Conservation (phyloP, 2,888 invertebrate genomes). For the Ochropacha duplaris region DNA sequence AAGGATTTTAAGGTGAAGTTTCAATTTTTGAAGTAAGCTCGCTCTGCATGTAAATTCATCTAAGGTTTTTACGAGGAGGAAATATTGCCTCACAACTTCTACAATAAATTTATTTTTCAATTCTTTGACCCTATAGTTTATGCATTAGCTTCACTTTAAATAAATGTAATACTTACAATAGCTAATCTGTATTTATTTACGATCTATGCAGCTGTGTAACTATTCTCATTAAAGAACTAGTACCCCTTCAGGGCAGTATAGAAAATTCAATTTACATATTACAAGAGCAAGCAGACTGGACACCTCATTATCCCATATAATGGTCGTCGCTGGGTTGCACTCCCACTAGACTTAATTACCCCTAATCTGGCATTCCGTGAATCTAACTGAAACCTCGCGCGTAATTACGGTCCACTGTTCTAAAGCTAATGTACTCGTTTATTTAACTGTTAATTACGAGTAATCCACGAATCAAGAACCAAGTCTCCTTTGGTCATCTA, state of each 20-base stretch:
- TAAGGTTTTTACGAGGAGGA: not conserved
- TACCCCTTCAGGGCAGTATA: constrained; percentile 50
- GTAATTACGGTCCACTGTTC: constrained; percentile 72
- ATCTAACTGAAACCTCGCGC: constrained; percentile 67
- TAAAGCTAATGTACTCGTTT: constrained; percentile 69
- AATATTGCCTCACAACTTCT: too few species aligned
- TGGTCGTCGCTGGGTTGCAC: constrained; percentile 63
- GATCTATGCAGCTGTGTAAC: not conserved
- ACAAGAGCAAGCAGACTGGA: constrained; percentile 70
- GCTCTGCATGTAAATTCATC: not conserved
- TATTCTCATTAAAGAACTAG: constrained; percentile 35
- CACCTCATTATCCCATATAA: constrained; percentile 80
- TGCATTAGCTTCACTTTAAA: too few species aligned
- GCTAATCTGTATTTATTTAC: not conserved
- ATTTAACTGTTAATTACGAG: constrained; percentile 66
- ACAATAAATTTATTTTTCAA: too few species aligned
- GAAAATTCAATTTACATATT: constrained; percentile 78
- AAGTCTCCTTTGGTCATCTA: not conserved
- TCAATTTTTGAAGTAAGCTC: not conserved
- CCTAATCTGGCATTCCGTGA: constrained; percentile 75
- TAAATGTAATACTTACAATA: not conserved
- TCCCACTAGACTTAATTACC: constrained; percentile 77
- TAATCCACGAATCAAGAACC: constrained; percentile 34
- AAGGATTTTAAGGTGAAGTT: constrained; percentile 41
- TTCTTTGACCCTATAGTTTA: too few species aligned